Percentiles rank a stretch among this genome's conserved stretches.
Conservation (phyloP, 1,140 invertebrate species). For the Maconellicoccus hirsutus region DNA sequence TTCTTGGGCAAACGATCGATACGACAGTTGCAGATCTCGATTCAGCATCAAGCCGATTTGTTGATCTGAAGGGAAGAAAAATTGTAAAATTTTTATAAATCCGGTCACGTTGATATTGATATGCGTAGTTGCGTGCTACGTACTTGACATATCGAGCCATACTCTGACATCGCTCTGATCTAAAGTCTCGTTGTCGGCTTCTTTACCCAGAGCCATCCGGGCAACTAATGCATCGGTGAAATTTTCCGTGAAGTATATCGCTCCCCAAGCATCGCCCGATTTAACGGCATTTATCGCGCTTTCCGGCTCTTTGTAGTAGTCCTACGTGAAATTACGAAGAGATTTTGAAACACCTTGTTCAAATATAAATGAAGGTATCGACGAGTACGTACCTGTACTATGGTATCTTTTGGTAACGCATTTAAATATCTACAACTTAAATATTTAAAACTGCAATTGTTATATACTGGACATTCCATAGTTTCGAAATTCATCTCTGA, state of each 20-base stretch:
- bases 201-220: slow-evolving; percentile 52
- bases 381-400: slow-evolving; percentile 40
- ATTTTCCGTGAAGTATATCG: slow-evolving; percentile 67
- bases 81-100: too few relatives aligned
- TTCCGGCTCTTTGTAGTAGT: slow-evolving; percentile 35
- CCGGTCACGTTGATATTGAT: too few relatives aligned
- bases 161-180: slow-evolving; percentile 60
- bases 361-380: not conserved
- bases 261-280: slow-evolving; percentile 66
- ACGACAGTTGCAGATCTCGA: slow-evolving; percentile 58
- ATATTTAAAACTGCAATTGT: slow-evolving; percentile 48
- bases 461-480: slow-evolving; percentile 36
- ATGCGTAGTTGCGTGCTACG: too few relatives aligned
- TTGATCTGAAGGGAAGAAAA: slow-evolving; percentile 51
- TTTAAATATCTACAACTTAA: slow-evolving; percentile 68
- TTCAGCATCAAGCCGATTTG: slow-evolving; percentile 75
- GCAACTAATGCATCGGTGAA: slow-evolving; percentile 64
- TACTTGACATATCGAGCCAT: slow-evolving; percentile 83
- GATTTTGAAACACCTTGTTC: not conserved
- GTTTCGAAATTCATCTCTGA: slow-evolving; percentile 51
- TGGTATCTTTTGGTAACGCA: slow-evolving; percentile 47
- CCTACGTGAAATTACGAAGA: slow-evolving; percentile 29
- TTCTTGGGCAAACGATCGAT: slow-evolving; percentile 56
- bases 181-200: slow-evolving; percentile 54
- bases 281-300: slow-evolving; percentile 54